phyloP scores from a whole-genome alignment of 2,888 invertebrate species.

The Pachydiplax longipennis region DNA sequence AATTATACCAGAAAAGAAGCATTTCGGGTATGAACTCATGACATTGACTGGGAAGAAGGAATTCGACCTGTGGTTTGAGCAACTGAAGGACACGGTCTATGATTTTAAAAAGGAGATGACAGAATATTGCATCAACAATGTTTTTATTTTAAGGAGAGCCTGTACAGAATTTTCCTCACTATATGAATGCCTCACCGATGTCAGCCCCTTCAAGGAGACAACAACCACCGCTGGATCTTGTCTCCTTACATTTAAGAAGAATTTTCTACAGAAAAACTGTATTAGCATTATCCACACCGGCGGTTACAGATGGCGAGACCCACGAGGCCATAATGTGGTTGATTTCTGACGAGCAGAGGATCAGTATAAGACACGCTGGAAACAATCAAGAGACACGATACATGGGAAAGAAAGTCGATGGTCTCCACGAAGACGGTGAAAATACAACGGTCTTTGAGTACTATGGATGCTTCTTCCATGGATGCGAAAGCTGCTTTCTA shows the following conservation, averaged over 20 bases:
- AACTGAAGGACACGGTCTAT: neutral
- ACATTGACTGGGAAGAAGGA: neutral
- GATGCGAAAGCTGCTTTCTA: neutral
- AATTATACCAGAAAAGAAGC: neutral
- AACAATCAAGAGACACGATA: neutral
- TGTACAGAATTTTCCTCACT: neutral
- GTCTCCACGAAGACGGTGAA: neutral
- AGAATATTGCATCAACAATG: neutral
- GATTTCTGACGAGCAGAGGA: constrained; percentile 42
- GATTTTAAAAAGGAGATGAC: neutral
- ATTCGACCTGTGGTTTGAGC: neutral
- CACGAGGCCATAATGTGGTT: constrained; percentile 51
- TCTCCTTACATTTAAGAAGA: constrained; percentile 49
- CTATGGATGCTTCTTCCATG: neutral
- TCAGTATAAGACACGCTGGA: neutral
- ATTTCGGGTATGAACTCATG: neutral
- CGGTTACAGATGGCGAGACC: constrained; percentile 53
- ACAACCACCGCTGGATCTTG: constrained; percentile 50
- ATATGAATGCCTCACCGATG: neutral
- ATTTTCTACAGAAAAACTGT: constrained; percentile 52
- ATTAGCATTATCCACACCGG: constrained; percentile 53
- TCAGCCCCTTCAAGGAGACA: neutral
- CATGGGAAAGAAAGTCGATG: neutral
- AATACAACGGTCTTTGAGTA: neutral
- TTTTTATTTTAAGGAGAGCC: neutral